phyloP scores from a whole-genome alignment of 2,888 invertebrate species.

The Catocala nupta region DNA sequence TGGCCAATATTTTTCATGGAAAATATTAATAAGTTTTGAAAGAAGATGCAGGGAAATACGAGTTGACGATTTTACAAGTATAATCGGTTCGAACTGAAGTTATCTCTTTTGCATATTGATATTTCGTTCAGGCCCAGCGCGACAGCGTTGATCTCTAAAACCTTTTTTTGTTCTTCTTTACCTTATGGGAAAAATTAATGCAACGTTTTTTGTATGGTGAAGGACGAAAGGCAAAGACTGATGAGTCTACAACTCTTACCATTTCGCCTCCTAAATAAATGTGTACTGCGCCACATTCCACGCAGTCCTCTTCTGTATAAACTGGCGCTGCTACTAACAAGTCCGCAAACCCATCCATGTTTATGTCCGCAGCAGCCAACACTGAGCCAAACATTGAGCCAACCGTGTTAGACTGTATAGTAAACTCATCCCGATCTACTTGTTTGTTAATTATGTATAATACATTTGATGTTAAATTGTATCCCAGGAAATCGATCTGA shows the following conservation, averaged over 20 bases:
- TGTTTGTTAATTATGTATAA: conserved; percentile 5
- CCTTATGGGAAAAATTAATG: too few species aligned
- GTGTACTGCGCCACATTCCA: conserved; percentile 45
- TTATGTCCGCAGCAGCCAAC: conserved; percentile 33
- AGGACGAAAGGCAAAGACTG: too few species aligned
- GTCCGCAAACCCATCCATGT: conserved; percentile 32
- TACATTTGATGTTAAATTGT: background rate
- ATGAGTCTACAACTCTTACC: conserved; percentile 15
- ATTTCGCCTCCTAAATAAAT: conserved; percentile 39
- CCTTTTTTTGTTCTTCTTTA: too few species aligned
- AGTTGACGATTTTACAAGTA: too few species aligned
- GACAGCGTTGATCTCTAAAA: too few species aligned
- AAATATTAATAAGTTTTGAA: too few species aligned
- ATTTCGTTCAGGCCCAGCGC: too few species aligned
- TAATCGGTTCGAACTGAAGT: too few species aligned
- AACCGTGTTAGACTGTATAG: conserved; percentile 6
- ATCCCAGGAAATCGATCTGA: conserved; percentile 36
- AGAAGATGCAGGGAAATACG: too few species aligned
- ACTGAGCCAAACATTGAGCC: conserved; percentile 39
- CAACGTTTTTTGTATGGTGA: too few species aligned
- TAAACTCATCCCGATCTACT: background rate
- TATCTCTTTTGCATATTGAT: too few species aligned
- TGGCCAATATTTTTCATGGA: too few species aligned
- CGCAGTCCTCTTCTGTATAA: conserved; percentile 27
- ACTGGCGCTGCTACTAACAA: conserved; percentile 41